Percentiles rank a stretch among this genome's conserved stretches.
phyloP scores from a whole-genome alignment of 2,888 invertebrate genomes.

The Nymphalis polychloros region DNA sequence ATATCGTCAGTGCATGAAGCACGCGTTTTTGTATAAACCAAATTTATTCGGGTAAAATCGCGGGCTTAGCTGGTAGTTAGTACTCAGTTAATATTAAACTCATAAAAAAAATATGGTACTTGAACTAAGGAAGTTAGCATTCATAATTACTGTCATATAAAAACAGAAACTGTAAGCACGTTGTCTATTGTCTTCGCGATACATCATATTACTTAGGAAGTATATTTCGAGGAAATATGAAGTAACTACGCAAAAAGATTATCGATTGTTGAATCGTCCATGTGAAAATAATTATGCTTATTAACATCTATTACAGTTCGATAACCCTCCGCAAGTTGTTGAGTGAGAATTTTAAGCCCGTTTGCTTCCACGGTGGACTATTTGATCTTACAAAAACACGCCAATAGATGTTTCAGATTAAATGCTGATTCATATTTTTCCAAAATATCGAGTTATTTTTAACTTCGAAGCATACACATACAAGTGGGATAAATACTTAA shows the following conservation, averaged over 20 bases:
- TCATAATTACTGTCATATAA: neutral
- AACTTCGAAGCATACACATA: too few species aligned
- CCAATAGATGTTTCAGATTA: too few species aligned
- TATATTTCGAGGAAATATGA: constrained; percentile 10
- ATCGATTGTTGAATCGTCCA: constrained; percentile 8
- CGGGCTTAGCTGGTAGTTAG: too few species aligned
- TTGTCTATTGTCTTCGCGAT: constrained; percentile 9
- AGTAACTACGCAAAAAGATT: constrained; percentile 12
- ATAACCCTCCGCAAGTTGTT: neutral
- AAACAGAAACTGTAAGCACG: constrained; percentile 16
- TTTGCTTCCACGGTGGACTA: too few species aligned
- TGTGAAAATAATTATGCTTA: constrained; percentile 3
- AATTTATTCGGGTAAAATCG: neutral
- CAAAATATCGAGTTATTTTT: too few species aligned
- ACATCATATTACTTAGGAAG: too few species aligned
- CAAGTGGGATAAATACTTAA: too few species aligned
- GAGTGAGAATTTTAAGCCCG: too few species aligned
- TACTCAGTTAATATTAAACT: neutral
- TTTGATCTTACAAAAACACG: too few species aligned
- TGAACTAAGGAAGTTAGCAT: neutral
- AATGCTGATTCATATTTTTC: too few species aligned
- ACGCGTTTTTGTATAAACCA: too few species aligned
- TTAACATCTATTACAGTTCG: neutral
- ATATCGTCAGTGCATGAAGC: too few species aligned
- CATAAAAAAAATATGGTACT: neutral